Conservation (phyloP, 2,797 vertebrate species). For the Darevskia nairensis region DNA sequence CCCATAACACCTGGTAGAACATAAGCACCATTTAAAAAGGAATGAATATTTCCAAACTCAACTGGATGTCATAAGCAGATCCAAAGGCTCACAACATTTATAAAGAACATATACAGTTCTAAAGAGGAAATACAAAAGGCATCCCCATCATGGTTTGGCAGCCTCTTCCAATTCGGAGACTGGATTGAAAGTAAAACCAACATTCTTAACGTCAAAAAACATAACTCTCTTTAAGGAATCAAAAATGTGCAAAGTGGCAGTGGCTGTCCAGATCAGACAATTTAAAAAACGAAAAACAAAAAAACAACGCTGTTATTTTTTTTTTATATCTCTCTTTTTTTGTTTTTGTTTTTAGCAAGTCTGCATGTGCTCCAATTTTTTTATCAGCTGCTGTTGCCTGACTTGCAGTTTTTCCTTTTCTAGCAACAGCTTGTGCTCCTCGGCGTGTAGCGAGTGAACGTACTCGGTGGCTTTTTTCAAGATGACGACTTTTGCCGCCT, state of each 20-base stretch:
- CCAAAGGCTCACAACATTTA: constrained; percentile 74
- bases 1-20: constrained; percentile 89
- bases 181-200: constrained; percentile 96
- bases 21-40: constrained; percentile 93
- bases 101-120: constrained; percentile 70
- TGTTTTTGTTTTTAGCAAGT: constrained; percentile 85
- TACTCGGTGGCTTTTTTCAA: constrained; percentile 98
- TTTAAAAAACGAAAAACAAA: constrained; percentile 36
- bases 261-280: constrained; percentile 86
- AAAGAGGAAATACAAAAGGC: constrained; percentile 58
- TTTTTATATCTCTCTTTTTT: background rate
- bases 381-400: constrained; percentile 90
- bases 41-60: constrained; percentile 79
- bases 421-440: constrained; percentile 88
- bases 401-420: constrained; percentile 92
- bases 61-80: constrained; percentile 80
- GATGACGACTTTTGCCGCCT: constrained; percentile 98
- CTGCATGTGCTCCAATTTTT: constrained; percentile 90
- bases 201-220: constrained; percentile 99
- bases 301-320: background rate
- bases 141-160: constrained; percentile 67
- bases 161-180: constrained; percentile 77
- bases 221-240: constrained; percentile 80
- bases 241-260: constrained; percentile 99
- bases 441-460: constrained; percentile 88